Conservation (phyloP, 1,140 invertebrate species). For the Drosophila hydei region DNA sequence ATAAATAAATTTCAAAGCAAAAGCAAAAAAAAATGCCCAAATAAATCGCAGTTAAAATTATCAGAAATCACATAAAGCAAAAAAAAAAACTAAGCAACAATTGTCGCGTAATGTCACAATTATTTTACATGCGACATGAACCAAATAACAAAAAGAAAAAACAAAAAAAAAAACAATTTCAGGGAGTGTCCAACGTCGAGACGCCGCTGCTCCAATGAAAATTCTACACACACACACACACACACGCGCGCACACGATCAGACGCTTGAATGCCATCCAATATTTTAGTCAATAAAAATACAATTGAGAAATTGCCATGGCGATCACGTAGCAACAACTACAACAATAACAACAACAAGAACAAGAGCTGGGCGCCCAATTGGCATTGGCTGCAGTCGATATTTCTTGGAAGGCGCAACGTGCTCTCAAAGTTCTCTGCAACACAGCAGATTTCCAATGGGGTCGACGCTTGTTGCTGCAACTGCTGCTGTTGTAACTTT, state of each 20-base stretch:
- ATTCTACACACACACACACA: constrained; percentile 49
- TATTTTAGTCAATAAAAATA: constrained; percentile 75
- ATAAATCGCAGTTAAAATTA: constrained; percentile 27
- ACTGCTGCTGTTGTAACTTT: too few relatives aligned
- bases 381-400: constrained; percentile 44
- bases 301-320: constrained; percentile 75
- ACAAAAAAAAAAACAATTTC: constrained; percentile 41
- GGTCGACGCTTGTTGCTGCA: constrained; percentile 9
- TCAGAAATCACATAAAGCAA: constrained; percentile 28
- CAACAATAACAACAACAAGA: constrained; percentile 39
- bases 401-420: constrained; percentile 47
- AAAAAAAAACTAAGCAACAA: constrained; percentile 35
- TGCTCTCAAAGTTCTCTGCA: constrained; percentile 8
- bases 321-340: constrained; percentile 67
- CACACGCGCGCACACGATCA: constrained; percentile 15
- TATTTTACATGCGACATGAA: constrained; percentile 64
- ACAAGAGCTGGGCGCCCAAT: constrained; percentile 39
- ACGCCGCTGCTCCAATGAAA: constrained; percentile 60
- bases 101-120: constrained; percentile 59
- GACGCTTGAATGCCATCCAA: constrained; percentile 63
- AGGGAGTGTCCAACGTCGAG: constrained; percentile 58
- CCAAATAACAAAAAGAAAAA: constrained; percentile 52
- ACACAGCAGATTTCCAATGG: constrained; percentile 31
- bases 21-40: constrained; percentile 21
- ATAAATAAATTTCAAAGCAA: too few relatives aligned